Evolutionary conservation across 2,113 vertebrate genomes (phyloP).

Genomic region (Corythoichthys haematopterus): DNA sequence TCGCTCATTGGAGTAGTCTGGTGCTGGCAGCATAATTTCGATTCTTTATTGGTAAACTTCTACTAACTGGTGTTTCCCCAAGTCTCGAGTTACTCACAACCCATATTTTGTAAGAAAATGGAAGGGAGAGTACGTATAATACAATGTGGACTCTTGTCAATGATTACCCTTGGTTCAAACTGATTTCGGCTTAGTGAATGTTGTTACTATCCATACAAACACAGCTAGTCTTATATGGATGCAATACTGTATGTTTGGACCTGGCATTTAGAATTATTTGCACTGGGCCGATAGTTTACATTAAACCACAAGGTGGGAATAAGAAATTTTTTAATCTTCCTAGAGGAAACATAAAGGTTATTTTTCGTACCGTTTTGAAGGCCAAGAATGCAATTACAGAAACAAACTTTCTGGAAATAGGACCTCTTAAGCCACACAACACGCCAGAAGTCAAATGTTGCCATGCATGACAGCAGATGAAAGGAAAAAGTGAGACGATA

Average conservation of each 20-base stretch:
- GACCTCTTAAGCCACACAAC: too few species aligned
- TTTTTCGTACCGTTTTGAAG: not conserved
- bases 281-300: slow-evolving; percentile 36
- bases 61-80: too few species aligned
- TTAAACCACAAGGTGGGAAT: slow-evolving; percentile 47
- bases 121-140: not conserved
- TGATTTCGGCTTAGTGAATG: not conserved
- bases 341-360: not conserved
- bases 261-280: slow-evolving; percentile 22
- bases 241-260: slow-evolving; percentile 7
- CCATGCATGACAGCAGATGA: not conserved
- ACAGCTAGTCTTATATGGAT: not conserved
- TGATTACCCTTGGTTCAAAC: not conserved
- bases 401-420: not conserved
- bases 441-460: not conserved
- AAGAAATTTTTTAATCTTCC: slow-evolving; percentile 31
- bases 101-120: not conserved
- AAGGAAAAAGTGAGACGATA: not conserved
- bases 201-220: not conserved
- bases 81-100: too few species aligned
- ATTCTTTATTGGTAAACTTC: too few species aligned
- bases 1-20: too few species aligned
- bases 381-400: not conserved
- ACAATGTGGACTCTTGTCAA: not conserved
- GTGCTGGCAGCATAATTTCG: too few species aligned